Base-by-base conservation (phyloP, 2,888 invertebrate species). In the Apotomis turbidana region DNA sequence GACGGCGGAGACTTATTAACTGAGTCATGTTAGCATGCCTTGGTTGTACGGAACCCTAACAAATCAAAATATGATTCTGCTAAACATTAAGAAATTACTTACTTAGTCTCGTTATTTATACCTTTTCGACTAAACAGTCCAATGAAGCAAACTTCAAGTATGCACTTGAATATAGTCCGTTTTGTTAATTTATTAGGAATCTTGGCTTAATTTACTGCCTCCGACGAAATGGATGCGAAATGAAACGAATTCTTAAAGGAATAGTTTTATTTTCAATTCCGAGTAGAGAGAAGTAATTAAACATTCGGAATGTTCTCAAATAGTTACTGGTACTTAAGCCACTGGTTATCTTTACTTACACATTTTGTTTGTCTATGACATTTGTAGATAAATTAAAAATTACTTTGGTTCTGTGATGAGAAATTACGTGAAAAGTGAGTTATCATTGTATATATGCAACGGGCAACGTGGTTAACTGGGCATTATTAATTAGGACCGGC, bases 281-380 rank as follows among this genome's bases (percentile, higher is more conserved):
- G 81, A 81, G 82, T 81, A 82, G 82, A 80, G 66, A 75, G 75
- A 76, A 78, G 66, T 68, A 76, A 71, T 68, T 72, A 63, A 62
- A 71, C 15, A 71, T 61, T 62, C 12, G 61, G 51, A 68, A 71
- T 71, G 61, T 57, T 68, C 51, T 15, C 3, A 51, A 62, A 71
- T 62, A 62, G 71, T 71, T 71, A 27, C 27, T 51, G 6, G 44
- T 27, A n/a, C 55, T 55, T 6, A 27, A 68, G 59, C 27, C n/a
- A 54, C 15, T 38, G 36, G 8, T 15, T 15, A 15, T 13, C 15
- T 3, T 8, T 54, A 49, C 3, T 9, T 49, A 49, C 49, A 6
- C 1, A 9, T 6, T 10, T 9, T 49, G 6, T 49, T 9, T 49
- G 9, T 9, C 1, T 10, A 49, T 8, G 49, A 41, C 5, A 27